Evolutionary conservation across 1,140 invertebrate species (phyloP), one percentile per base, ranked within the genome.

Genomic region (Meloidogyne exigua): DNA sequence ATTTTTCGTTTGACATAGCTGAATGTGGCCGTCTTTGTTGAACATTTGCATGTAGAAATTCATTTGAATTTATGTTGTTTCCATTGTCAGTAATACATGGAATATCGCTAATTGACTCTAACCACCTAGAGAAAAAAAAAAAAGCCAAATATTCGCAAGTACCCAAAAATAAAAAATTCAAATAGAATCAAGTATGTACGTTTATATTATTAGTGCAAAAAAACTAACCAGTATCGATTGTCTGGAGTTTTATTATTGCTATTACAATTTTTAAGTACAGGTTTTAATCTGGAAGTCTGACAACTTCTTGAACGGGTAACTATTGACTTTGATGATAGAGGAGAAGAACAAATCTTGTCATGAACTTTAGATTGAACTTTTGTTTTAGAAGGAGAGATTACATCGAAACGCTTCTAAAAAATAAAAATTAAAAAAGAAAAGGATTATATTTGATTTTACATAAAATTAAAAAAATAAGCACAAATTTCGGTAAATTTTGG

Each of bases 271-370:
- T 57, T 57, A n/a, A 57, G 49, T n/a, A 57, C 49, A n/a, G 49
- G n/a, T 57, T 73, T 73, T 64, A 63, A 62, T 36, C 57, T 49
- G 25, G 21, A 62, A 12, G 36, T n/a, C 57, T 73, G 71, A 21
- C 71, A 65, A 64, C 71, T 73, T 21, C 28, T 28, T 39, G 71
- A 73, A 42, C 71, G 71, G 7, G 49, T 57, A n/a, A 57, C 21
- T 57, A 57, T 57, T 57, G 49, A 57, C 21, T 57, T 57, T 57
- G 49, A 57, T 57, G 49, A 57, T 57, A n/a, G 13, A 18, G 49
- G 49, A n/a, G 49, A n/a, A 57, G 49, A 57, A 57, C 49, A 57
- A n/a, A 15, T 21, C 7, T 57, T 57, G n/a, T 9, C n/a, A n/a
- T 57, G 18, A n/a, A n/a, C 21, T 57, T 57, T 57, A n/a, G 49